These are phyloP conservation scores for Scleropages formosus DNA, from an alignment of 2,797 vertebrate genomes.

Conservation along the genomic window DNA sequence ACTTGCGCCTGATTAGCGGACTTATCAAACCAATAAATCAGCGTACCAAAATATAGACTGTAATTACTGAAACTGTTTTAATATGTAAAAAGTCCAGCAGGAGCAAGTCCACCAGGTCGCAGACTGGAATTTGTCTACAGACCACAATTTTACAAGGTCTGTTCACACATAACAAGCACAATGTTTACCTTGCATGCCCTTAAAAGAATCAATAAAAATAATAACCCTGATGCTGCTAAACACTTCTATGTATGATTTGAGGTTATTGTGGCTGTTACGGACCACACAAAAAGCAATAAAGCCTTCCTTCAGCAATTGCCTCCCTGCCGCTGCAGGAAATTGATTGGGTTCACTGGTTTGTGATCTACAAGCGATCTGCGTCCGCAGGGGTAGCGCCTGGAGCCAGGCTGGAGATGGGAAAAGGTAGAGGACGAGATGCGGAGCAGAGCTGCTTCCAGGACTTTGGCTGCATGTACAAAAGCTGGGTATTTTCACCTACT, in stretches of 20 bases:
- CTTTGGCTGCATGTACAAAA: not conserved
- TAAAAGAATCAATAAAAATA: constrained; percentile 17
- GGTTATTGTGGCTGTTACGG: constrained; percentile 6
- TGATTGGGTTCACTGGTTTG: constrained; percentile 4
- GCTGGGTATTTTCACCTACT: constrained; percentile 23
- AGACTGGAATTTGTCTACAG: not conserved
- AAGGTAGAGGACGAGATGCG: constrained; percentile 14
- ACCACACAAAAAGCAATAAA: not conserved
- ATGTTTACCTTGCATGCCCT: constrained; percentile 5
- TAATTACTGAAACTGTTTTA: too few relatives aligned
- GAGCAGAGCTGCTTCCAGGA: constrained; percentile 10
- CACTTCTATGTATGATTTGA: not conserved
- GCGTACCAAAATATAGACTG: too few relatives aligned
- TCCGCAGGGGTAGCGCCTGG: not conserved
- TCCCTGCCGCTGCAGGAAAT: not conserved
- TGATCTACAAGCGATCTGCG: not conserved
- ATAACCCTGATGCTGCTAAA: not conserved
- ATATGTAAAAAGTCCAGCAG: too few relatives aligned
- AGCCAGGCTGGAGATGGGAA: not conserved
- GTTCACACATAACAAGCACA: not conserved
- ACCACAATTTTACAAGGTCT: constrained; percentile 18
- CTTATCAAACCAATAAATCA: too few relatives aligned
- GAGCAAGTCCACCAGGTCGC: too few relatives aligned
- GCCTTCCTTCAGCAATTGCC: constrained; percentile 14
- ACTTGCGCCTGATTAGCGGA: too few relatives aligned